A percentile compares a stretch with the other conserved stretches of the same genome.
Evolutionary conservation across 2,113 vertebrate genomes (phyloP).

Genomic region (Cavia aperea): DNA sequence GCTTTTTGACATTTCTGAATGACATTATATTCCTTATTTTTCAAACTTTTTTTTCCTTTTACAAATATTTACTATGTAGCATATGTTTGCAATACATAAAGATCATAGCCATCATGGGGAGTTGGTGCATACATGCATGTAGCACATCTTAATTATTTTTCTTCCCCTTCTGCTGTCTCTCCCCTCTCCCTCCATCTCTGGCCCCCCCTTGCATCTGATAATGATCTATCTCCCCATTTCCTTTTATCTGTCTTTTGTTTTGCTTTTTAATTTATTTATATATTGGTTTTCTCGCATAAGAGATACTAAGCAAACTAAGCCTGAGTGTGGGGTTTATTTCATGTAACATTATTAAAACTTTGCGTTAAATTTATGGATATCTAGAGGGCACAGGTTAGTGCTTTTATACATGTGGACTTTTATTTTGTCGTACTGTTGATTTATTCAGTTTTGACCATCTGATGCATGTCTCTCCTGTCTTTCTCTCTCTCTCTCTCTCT

Average conservation of each 20-base stretch:
- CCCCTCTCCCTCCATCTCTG: not conserved
- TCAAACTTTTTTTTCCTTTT: not conserved
- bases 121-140: not conserved
- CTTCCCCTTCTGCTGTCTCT: not conserved
- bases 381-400: not conserved
- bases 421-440: not conserved
- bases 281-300: not conserved
- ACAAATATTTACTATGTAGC: not conserved
- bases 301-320: not conserved
- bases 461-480: not conserved
- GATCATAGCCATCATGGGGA: not conserved
- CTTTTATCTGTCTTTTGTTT: not conserved
- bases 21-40: not conserved
- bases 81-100: not conserved
- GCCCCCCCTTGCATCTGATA: not conserved
- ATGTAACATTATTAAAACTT: not conserved
- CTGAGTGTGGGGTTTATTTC: not conserved
- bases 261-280: not conserved
- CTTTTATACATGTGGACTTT: not conserved
- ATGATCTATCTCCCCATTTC: not conserved
- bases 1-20: not conserved
- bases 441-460: not conserved
- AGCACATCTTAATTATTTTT: not conserved
- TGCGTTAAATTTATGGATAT: not conserved
- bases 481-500: not conserved